phyloP scores from a whole-genome alignment of 2,888 invertebrate species.

The Drosophila demipolita region DNA sequence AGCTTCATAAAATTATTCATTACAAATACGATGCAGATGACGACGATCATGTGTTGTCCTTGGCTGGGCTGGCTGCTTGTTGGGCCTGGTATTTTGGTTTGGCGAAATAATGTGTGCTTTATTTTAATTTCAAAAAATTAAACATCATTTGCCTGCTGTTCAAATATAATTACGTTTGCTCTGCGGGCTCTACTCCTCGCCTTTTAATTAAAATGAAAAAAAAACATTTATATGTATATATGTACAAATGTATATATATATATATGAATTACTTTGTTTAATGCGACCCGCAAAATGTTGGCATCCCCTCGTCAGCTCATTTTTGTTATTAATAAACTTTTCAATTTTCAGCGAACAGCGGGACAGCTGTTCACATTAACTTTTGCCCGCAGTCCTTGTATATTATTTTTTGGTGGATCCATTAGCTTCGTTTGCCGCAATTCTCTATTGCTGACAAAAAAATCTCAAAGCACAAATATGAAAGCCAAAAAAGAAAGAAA shows the following conservation, averaged over 20 bases:
- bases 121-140: slow-evolving; percentile 77
- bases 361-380: slow-evolving; percentile 71
- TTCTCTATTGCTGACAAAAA: slow-evolving; percentile 53
- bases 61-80: slow-evolving; percentile 11
- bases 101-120: slow-evolving; percentile 37
- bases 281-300: slow-evolving; percentile 29
- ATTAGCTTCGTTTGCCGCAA: slow-evolving; percentile 54
- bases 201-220: slow-evolving; percentile 71
- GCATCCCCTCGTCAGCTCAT: slow-evolving; percentile 14
- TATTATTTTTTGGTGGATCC: slow-evolving; percentile 37
- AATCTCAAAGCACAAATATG: slow-evolving; percentile 59
- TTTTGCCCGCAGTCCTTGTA: slow-evolving; percentile 41
- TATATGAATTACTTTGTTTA: slow-evolving; percentile 48
- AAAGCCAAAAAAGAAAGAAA: slow-evolving; percentile 42
- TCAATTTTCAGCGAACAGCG: slow-evolving; percentile 65
- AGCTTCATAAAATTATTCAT: slow-evolving; percentile 27
- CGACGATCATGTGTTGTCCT: slow-evolving; percentile 20
- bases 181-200: slow-evolving; percentile 28
- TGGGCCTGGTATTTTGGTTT: slow-evolving; percentile 9
- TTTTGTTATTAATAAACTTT: slow-evolving; percentile 78
- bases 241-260: slow-evolving; percentile 9
- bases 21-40: slow-evolving; percentile 42
- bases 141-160: slow-evolving; percentile 72
- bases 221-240: slow-evolving; percentile 2
- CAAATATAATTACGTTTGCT: slow-evolving; percentile 73